These are phyloP conservation scores for Monodelphis domestica DNA, from an alignment of 2,797 vertebrate genomes.

Conservation along the genomic window DNA sequence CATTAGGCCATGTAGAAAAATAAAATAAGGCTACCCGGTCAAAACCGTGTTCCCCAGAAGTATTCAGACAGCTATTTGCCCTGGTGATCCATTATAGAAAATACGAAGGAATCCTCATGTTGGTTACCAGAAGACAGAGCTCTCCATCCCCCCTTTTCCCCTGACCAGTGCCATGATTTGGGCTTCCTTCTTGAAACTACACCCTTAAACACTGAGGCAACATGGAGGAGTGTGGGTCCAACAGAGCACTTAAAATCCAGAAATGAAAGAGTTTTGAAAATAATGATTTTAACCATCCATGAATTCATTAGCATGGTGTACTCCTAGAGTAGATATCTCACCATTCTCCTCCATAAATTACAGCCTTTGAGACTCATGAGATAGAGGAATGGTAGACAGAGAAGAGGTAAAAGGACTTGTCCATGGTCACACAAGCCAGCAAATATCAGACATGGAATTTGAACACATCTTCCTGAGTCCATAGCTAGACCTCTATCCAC, in stretches of 20 bases:
- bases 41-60: background rate
- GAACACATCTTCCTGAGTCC: no score
- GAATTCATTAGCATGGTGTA: background rate
- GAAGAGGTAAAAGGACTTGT: background rate
- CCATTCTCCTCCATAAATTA: background rate
- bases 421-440: background rate
- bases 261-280: background rate
- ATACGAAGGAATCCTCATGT: background rate
- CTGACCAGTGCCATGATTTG: no score
- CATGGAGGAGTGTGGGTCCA: background rate
- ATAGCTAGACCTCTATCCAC: no score
- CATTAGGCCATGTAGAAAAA: background rate
- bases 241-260: background rate
- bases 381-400: background rate
- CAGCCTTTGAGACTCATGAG: background rate
- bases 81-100: background rate
- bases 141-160: no score
- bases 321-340: background rate
- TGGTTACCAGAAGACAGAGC: background rate
- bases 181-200: background rate
- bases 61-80: background rate
- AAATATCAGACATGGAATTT: background rate
- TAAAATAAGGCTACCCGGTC: background rate
- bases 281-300: background rate
- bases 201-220: slow-evolving; percentile 14